phyloP scores from a whole-genome alignment of 92 coral and sea anemone species.

The Porites cylindrica region DNA sequence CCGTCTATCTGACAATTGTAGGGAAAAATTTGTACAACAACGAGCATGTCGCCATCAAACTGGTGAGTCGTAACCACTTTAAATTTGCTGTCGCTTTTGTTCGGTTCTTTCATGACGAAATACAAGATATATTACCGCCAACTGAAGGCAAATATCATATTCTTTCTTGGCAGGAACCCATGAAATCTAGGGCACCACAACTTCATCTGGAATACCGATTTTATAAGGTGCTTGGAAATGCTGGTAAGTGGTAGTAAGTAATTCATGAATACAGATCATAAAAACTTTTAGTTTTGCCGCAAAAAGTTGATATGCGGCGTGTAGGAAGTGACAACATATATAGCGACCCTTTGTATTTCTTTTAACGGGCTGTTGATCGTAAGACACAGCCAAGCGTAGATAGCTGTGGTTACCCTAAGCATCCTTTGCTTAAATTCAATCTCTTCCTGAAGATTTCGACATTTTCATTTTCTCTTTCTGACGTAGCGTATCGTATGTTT shows the following conservation, averaged over 20 bases:
- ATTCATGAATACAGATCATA: not conserved
- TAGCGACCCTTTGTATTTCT: conserved; percentile 41
- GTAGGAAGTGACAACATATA: conserved; percentile 46
- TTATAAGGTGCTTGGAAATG: conserved; percentile 95
- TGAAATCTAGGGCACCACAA: conserved; percentile 99
- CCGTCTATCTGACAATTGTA: conserved; percentile 22
- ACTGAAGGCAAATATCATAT: conserved; percentile 27
- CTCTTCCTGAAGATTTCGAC: not conserved
- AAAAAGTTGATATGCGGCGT: conserved; percentile 33
- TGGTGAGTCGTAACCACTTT: conserved; percentile 83
- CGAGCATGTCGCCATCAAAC: conserved; percentile 99
- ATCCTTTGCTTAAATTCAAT: not conserved
- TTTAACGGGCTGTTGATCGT: conserved; percentile 36
- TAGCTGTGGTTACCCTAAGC: not conserved
- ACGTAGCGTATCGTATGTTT: conserved; percentile 23
- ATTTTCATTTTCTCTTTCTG: not conserved
- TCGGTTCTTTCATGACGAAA: conserved; percentile 17
- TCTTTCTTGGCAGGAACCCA: conserved; percentile 85
- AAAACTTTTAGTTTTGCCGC: conserved; percentile 16
- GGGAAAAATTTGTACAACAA: conserved; percentile 99
- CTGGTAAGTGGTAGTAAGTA: conserved; percentile 71
- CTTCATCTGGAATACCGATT: conserved; percentile 97
- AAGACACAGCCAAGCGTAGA: conserved; percentile 23
- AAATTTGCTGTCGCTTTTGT: not conserved
- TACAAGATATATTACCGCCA: conserved; percentile 19